Evolutionary conservation across 1,140 invertebrate species (phyloP).

Genomic region (Colletes gigas): DNA sequence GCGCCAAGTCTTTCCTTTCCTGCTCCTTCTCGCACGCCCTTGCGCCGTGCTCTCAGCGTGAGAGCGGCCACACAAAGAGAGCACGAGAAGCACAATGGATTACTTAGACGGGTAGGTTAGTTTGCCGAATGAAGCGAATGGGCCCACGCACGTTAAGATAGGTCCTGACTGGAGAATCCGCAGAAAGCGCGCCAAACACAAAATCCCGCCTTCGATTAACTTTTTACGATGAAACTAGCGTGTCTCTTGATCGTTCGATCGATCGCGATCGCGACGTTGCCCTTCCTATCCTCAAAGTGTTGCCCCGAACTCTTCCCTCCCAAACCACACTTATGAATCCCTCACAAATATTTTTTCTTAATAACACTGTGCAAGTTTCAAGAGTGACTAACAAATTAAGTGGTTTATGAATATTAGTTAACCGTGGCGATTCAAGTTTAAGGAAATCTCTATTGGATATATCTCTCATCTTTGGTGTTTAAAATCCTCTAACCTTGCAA

Average conservation of each 20-base stretch:
- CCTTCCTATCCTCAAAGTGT: no score
- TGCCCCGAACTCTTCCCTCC: no score
- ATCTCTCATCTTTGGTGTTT: no score
- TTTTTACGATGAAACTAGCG: background rate
- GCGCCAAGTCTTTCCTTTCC: slow-evolving; percentile 35
- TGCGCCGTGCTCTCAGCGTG: slow-evolving; percentile 70
- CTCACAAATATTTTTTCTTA: no score
- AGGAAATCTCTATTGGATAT: no score
- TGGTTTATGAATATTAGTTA: no score
- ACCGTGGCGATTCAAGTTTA: no score
- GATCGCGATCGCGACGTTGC: no score
- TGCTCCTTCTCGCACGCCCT: slow-evolving; percentile 61
- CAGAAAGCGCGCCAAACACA: slow-evolving; percentile 61
- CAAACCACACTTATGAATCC: no score
- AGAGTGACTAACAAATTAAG: no score
- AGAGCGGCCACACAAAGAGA: slow-evolving; percentile 76
- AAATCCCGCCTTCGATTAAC: slow-evolving; percentile 33
- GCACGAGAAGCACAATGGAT: slow-evolving; percentile 76
- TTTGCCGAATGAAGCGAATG: slow-evolving; percentile 73
- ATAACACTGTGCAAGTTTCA: no score
- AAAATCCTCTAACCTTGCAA: no score
- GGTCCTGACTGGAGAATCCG: slow-evolving; percentile 74
- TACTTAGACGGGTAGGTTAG: slow-evolving; percentile 79
- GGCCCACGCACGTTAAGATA: slow-evolving; percentile 79
- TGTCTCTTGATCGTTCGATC: background rate